Evolutionary conservation across 2,888 invertebrate genomes (phyloP), one percentile per base, ranked within the genome.

Genomic region (Epirrhoe alternata): DNA sequence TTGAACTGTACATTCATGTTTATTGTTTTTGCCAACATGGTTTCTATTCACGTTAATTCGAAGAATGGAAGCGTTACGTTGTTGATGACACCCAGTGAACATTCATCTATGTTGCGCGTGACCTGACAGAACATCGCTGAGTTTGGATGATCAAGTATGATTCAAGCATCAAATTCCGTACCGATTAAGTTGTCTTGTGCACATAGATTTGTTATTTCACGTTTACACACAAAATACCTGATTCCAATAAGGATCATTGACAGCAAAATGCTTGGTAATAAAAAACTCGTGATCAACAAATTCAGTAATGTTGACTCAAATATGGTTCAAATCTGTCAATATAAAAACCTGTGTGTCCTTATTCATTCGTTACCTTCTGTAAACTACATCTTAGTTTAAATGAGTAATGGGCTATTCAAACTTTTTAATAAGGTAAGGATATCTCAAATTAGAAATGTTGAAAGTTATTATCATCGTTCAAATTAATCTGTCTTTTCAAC

Each of bases 281-380:
- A 51, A 70, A 69, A 67, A 66, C 65, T 71, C 74, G 74, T 74
- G 74, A 74, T 69, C 60, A 58, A 61, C 70, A 49, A 47, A 69
- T 69, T 65, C 30, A 42, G 16, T 31, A 51, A 52, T 63, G 42
- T 73, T 69, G 61, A 64, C 52, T 53, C 17, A 47, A 33, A 64
- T 33, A 62, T 33, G 63, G 55, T 66, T 66, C 55, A 58, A 53
- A 63, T 47, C 38, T 51, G 64, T 55, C 60, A 69, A 69, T 31
- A 63, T 31, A n/a, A 42, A 30, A 17, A 58, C 33, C 30, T 38
- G 14, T 60, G 8, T 56, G 42, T 42, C 49, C 53, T 47, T 42
- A 42, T 42, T 12, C 16, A 47, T 42, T 42, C 38, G 38, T 10
- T 42, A 42, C 8, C 12, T 42, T 12, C 38, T 42, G 12, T 12